Conservation (phyloP, 2,797 vertebrate species). For the Hemibagrus guttatus region DNA sequence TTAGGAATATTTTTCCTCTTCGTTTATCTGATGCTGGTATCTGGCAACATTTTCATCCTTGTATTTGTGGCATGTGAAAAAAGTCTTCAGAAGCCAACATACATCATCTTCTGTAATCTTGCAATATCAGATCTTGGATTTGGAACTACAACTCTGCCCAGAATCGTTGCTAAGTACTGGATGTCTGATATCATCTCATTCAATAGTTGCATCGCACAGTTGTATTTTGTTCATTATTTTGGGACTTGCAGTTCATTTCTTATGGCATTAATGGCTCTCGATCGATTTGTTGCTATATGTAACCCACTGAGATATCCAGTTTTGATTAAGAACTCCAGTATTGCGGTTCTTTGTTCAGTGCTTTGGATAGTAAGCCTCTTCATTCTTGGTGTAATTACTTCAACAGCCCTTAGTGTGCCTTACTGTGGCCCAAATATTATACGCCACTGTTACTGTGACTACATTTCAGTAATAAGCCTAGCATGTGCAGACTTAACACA, state of each 20-base stretch:
- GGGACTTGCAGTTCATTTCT: slow-evolving; percentile 64
- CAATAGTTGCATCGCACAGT: slow-evolving; percentile 64
- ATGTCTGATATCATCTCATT: slow-evolving; percentile 61
- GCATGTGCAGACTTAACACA: slow-evolving; percentile 40
- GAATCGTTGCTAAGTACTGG: slow-evolving; percentile 68
- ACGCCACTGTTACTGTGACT: slow-evolving; percentile 46
- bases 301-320: slow-evolving; percentile 66
- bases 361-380: slow-evolving; percentile 29
- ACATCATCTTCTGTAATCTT: slow-evolving; percentile 67
- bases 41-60: slow-evolving; percentile 47
- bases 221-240: slow-evolving; percentile 70
- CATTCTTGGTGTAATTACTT: background rate
- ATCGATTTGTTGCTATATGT: slow-evolving; percentile 69
- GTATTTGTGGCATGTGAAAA: slow-evolving; percentile 60
- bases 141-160: slow-evolving; percentile 67
- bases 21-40: slow-evolving; percentile 58
- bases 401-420: slow-evolving; percentile 8
- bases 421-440: slow-evolving; percentile 50
- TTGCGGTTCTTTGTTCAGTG: slow-evolving; percentile 12
- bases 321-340: slow-evolving; percentile 43
- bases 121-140: slow-evolving; percentile 67
- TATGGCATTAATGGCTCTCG: slow-evolving; percentile 68
- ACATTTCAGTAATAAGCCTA: slow-evolving; percentile 19
- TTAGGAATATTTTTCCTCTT: slow-evolving; percentile 60
- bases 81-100: slow-evolving; percentile 68